phyloP scores from a whole-genome alignment of 2,113 vertebrate genomes.

The Calcarius ornatus region DNA sequence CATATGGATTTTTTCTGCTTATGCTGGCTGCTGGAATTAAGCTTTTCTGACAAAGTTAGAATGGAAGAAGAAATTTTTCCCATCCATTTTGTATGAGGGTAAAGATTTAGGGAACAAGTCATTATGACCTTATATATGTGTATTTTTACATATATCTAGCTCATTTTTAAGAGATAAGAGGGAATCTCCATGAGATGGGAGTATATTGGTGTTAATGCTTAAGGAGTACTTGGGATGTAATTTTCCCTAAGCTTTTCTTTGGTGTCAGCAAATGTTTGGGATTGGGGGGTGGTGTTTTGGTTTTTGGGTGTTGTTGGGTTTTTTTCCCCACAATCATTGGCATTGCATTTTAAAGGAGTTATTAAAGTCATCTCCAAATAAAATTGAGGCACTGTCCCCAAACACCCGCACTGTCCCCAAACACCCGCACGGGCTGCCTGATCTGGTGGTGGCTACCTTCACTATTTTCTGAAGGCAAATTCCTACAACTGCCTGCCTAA shows the following conservation, averaged over 20 bases:
- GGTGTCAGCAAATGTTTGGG: neutral
- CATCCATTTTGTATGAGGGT: neutral
- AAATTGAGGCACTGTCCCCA: neutral
- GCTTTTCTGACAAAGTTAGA: neutral
- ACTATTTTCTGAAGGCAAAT: neutral
- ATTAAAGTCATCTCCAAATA: neutral
- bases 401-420: neutral
- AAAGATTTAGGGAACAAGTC: neutral
- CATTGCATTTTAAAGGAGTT: neutral
- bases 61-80: neutral
- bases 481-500: neutral
- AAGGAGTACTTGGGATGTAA: neutral
- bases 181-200: neutral
- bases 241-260: neutral
- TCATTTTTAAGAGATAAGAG: neutral
- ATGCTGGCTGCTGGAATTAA: neutral
- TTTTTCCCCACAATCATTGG: neutral
- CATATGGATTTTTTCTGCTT: neutral
- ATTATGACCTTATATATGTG: neutral
- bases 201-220: neutral
- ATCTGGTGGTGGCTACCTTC: neutral
- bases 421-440: neutral
- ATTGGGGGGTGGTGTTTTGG: fast-evolving
- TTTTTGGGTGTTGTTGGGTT: fast-evolving
- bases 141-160: neutral